Conservation (phyloP, 1,140 invertebrate species). For the Physella acuta region DNA sequence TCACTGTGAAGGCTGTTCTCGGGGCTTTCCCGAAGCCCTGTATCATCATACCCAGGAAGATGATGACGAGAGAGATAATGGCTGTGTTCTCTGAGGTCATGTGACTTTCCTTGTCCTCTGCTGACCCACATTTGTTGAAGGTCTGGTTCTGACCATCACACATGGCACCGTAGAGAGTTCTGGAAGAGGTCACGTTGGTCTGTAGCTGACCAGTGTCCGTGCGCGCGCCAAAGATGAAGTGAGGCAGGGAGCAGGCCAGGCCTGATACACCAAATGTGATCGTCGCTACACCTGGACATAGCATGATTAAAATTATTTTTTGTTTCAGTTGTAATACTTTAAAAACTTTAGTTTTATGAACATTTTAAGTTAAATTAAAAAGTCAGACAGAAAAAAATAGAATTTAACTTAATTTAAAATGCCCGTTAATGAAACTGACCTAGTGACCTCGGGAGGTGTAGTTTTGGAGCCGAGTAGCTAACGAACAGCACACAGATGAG, state of each 20-base stretch:
- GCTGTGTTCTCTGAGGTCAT: neutral
- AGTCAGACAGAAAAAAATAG: too few species aligned
- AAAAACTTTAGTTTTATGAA: too few species aligned
- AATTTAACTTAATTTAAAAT: neutral
- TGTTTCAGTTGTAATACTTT: too few species aligned
- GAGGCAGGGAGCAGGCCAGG: conserved; percentile 35
- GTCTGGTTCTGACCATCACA: neutral
- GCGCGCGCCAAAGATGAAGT: conserved; percentile 34
- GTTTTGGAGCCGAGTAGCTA: conserved; percentile 28
- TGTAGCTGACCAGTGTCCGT: neutral
- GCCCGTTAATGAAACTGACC: neutral
- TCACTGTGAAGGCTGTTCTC: conserved; percentile 19
- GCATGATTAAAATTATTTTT: too few species aligned
- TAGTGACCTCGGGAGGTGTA: conserved; percentile 32
- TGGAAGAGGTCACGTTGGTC: conserved; percentile 14
- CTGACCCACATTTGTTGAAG: neutral
- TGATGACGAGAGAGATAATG: conserved; percentile 20
- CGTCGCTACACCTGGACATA: conserved; percentile 23
- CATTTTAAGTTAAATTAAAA: too few species aligned
- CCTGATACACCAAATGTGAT: conserved; percentile 39
- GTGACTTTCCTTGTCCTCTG: neutral
- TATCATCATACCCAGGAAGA: conserved; percentile 20
- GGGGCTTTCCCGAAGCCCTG: conserved; percentile 30
- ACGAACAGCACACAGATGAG: conserved; percentile 28
- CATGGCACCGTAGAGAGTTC: neutral